A percentile compares a stretch with the other conserved stretches of the same genome.
These are phyloP conservation scores for Staurois parvus DNA, from an alignment of 2,797 vertebrate genomes.

Conservation along the genomic window DNA sequence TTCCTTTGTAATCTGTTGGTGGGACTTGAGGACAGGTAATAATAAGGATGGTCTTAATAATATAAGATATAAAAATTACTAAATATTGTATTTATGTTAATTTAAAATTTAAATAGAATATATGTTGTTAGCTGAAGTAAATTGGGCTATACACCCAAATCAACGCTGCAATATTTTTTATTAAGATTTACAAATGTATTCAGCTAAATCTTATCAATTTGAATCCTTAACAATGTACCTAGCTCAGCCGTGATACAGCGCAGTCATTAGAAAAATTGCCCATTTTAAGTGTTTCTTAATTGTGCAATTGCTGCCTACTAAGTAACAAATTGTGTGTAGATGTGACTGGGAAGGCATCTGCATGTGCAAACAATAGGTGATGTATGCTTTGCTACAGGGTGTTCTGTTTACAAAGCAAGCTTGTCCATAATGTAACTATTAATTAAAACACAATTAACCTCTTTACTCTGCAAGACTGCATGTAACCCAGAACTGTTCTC, in stretches of 20 bases:
- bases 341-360: not conserved
- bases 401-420: conserved; percentile 28
- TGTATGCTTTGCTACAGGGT: conserved; percentile 38
- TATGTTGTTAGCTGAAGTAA: not conserved
- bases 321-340: conserved; percentile 44
- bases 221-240: not conserved
- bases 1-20: no score
- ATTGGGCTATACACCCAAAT: not conserved
- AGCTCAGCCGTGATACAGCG: not conserved
- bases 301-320: conserved; percentile 45
- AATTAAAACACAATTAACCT: conserved; percentile 62
- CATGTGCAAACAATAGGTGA: conserved; percentile 42
- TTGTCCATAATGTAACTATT: conserved; percentile 50
- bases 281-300: conserved; percentile 6
- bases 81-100: no score
- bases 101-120: not conserved
- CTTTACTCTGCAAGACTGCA: conserved; percentile 11
- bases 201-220: not conserved
- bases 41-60: no score
- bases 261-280: not conserved
- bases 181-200: not conserved
- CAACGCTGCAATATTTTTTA: not conserved
- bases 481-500: conserved; percentile 38
- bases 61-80: no score
- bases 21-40: no score